Evolutionary conservation across 1,140 invertebrate genomes (phyloP).

Genomic region (Frieseomelitta varia): DNA sequence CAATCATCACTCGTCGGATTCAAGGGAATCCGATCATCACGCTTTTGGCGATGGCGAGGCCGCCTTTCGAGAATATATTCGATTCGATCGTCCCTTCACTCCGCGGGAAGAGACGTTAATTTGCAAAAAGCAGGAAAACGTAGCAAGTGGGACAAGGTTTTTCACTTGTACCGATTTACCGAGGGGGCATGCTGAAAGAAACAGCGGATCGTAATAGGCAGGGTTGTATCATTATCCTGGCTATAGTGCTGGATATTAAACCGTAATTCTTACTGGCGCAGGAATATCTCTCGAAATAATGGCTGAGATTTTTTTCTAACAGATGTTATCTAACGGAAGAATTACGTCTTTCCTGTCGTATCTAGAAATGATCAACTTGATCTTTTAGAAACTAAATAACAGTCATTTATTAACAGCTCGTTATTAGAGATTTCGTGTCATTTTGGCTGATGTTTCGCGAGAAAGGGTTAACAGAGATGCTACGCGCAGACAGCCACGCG

Average conservation of each 20-base stretch:
- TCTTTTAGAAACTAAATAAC: neutral
- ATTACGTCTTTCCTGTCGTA: neutral
- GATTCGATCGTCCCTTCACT: neutral
- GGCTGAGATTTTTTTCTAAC: neutral
- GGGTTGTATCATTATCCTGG: neutral
- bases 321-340: neutral
- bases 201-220: neutral
- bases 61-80: neutral
- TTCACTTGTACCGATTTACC: no score
- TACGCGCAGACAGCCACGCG: conserved; percentile 7
- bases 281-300: neutral
- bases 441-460: neutral
- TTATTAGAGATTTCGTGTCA: neutral
- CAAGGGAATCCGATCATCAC: neutral
- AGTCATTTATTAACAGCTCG: neutral
- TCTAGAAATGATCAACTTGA: neutral
- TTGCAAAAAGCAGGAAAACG: neutral
- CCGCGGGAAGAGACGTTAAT: neutral
- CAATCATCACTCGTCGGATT: neutral
- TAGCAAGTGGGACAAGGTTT: conserved; percentile 3
- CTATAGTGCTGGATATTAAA: neutral
- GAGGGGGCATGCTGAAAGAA: neutral
- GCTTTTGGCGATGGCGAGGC: neutral
- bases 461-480: neutral
- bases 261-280: neutral